phyloP scores from a whole-genome alignment of 1,140 invertebrate genomes.

The Ceratosolen solmsi region DNA sequence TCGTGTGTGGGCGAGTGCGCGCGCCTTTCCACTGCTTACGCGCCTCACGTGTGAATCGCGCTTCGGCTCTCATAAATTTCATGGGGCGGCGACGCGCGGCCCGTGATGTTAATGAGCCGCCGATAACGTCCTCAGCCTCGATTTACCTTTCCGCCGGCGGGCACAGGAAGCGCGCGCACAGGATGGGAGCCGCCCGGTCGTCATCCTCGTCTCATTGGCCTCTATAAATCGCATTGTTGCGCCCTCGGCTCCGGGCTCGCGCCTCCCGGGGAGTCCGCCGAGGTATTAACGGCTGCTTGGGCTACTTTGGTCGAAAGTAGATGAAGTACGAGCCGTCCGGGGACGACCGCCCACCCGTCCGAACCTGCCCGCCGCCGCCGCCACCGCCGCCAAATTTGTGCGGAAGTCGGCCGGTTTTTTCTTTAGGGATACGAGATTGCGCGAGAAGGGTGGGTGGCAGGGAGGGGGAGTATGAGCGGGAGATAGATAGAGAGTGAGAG shows the following conservation, averaged over 20 bases:
- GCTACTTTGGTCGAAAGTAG: no score
- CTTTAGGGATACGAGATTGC: no score
- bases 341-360: no score
- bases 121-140: conserved; percentile 49
- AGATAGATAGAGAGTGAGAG: no score
- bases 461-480: background rate
- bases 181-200: background rate
- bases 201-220: conserved; percentile 17
- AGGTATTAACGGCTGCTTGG: no score
- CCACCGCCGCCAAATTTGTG: no score
- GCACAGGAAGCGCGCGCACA: background rate
- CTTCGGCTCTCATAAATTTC: conserved; percentile 53
- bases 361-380: no score
- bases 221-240: conserved; percentile 47
- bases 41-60: conserved; percentile 58
- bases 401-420: no score
- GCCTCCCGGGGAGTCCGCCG: background rate
- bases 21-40: background rate
- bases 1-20: background rate
- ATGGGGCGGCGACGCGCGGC: conserved; percentile 31
- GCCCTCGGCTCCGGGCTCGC: background rate
- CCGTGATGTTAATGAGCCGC: conserved; percentile 53
- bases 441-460: no score
- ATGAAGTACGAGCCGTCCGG: no score
- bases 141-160: conserved; percentile 50